Conservation (phyloP, 2,888 invertebrate species). For the Malacosoma neustria region DNA sequence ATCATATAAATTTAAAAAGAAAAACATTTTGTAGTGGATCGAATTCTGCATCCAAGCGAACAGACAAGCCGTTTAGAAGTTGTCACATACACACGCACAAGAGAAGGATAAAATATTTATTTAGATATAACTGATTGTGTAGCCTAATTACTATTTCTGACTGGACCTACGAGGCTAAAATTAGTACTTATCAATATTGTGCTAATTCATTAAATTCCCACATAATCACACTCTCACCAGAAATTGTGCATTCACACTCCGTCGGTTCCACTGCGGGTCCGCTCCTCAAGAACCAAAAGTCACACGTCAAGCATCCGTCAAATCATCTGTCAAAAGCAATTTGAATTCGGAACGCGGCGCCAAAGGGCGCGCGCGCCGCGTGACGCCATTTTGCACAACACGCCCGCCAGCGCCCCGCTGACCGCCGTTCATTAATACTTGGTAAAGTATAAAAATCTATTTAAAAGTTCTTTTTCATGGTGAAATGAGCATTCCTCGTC, state of each 20-base stretch:
- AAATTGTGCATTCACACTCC: slow-evolving; percentile 67
- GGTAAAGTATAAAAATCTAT: not conserved
- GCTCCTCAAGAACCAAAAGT: slow-evolving; percentile 49
- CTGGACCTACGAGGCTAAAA: too few relatives aligned
- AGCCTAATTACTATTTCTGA: too few relatives aligned
- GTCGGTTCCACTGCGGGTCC: slow-evolving; percentile 26
- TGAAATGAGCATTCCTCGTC: slow-evolving; percentile 49
- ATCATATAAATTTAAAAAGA: too few relatives aligned
- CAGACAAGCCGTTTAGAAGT: too few relatives aligned
- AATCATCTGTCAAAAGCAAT: slow-evolving; percentile 42
- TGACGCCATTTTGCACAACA: slow-evolving; percentile 17
- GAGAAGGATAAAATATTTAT: too few relatives aligned
- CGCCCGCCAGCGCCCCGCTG: slow-evolving; percentile 3
- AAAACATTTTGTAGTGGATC: too few relatives aligned
- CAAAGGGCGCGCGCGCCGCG: slow-evolving; percentile 48
- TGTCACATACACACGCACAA: too few relatives aligned
- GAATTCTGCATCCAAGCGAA: too few relatives aligned
- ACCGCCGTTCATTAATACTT: not conserved
- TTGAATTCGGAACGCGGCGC: slow-evolving; percentile 19
- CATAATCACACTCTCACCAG: slow-evolving; percentile 14
- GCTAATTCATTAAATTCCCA: not conserved
- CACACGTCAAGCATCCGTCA: slow-evolving; percentile 40
- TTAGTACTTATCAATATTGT: too few relatives aligned
- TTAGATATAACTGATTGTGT: too few relatives aligned
- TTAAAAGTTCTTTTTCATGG: slow-evolving; percentile 32